Conservation (phyloP, 2,888 invertebrate genomes). For the Odontomyia ornata region DNA sequence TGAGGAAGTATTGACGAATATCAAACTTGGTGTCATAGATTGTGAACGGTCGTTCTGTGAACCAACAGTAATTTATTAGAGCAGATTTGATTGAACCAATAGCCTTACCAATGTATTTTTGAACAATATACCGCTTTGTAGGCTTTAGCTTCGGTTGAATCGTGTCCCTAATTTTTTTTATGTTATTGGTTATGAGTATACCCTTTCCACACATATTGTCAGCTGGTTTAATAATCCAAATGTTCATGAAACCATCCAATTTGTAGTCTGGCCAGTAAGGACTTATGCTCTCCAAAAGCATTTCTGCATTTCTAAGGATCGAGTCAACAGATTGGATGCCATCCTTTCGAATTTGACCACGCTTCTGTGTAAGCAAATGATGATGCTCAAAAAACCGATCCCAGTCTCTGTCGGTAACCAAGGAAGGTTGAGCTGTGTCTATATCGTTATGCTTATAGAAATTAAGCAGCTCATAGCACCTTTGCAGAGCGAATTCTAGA, state of each 20-base stretch:
- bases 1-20: conserved; percentile 87
- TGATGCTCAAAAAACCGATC: conserved; percentile 55
- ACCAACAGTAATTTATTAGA: too few relatives aligned
- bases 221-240: conserved; percentile 87
- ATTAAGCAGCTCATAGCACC: conserved; percentile 20
- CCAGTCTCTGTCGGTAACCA: conserved; percentile 53
- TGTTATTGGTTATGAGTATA: conserved; percentile 77
- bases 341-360: conserved; percentile 59
- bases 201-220: conserved; percentile 73
- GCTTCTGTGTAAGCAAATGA: conserved; percentile 34
- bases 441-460: conserved; percentile 7
- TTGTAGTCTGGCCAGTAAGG: conserved; percentile 68
- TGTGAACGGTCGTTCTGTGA: conserved; percentile 79
- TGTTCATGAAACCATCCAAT: conserved; percentile 76
- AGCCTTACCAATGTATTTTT: too few relatives aligned
- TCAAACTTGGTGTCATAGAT: conserved; percentile 90
- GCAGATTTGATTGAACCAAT: too few relatives aligned
- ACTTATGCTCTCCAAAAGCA: conserved; percentile 13
- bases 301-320: conserved; percentile 50
- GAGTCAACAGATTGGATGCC: conserved; percentile 54
- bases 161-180: conserved; percentile 68
- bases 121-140: conserved; percentile 76
- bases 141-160: conserved; percentile 67
- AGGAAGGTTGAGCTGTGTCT: background rate
- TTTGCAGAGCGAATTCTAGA: conserved; percentile 21